Conservation (phyloP, 1,140 invertebrate genomes). For the Ceratina japonica region DNA sequence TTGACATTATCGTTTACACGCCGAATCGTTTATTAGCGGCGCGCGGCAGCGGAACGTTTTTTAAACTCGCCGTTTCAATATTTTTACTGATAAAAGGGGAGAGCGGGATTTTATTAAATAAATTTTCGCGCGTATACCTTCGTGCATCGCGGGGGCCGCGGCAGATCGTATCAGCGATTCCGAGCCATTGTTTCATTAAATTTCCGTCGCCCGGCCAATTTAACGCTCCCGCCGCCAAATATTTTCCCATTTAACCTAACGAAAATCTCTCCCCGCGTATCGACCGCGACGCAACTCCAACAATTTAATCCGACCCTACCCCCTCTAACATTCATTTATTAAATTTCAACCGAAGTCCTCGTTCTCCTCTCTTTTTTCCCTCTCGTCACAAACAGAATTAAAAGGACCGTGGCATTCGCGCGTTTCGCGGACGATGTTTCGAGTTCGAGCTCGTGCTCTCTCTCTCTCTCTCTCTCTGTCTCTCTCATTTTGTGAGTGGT, state of each 20-base stretch:
- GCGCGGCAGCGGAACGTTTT: no score
- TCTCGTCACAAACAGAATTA: not conserved
- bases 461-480: no score
- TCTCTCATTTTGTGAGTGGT: no score
- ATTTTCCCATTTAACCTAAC: constrained; percentile 1
- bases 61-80: no score
- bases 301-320: no score
- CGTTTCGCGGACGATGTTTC: not conserved
- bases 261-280: no score
- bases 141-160: not conserved
- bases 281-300: no score
- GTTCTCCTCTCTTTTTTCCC: not conserved
- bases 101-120: not conserved
- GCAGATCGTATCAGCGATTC: not conserved
- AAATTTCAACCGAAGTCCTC: not conserved
- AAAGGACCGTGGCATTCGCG: not conserved
- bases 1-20: no score
- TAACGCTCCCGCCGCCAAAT: not conserved
- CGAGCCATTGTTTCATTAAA: not conserved
- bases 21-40: no score
- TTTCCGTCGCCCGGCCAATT: not conserved
- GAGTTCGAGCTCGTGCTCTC: not conserved
- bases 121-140: no score
- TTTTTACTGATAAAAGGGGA: not conserved
- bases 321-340: constrained; percentile 6